phyloP scores from a whole-genome alignment of 2,113 vertebrate genomes.

The Trogon surrucura region DNA sequence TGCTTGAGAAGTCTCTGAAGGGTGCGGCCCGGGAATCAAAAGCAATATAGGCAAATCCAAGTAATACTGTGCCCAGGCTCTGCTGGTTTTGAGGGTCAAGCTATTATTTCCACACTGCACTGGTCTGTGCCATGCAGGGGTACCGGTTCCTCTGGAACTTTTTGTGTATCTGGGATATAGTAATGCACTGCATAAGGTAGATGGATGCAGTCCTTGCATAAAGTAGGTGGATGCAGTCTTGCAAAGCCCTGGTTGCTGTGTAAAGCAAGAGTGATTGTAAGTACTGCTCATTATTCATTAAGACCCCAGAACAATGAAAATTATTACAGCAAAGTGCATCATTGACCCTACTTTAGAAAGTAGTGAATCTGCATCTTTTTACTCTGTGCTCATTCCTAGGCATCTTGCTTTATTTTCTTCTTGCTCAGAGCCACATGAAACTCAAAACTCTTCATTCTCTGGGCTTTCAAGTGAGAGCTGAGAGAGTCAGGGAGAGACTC shows the following conservation, averaged over 20 bases:
- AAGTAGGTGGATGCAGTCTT: background rate
- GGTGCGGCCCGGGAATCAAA: background rate
- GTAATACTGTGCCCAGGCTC: background rate
- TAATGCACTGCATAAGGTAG: background rate
- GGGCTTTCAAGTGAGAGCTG: background rate
- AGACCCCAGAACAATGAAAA: background rate
- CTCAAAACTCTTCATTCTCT: background rate
- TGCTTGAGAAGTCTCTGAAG: background rate
- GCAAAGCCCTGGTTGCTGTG: background rate
- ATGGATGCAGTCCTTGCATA: background rate
- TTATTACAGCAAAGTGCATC: background rate
- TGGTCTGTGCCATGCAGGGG: background rate
- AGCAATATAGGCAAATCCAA: background rate
- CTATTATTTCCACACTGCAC: background rate
- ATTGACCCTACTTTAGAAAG: background rate
- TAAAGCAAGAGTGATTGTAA: background rate
- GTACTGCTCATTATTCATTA: background rate
- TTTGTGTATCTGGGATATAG: background rate
- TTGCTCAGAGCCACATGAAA: background rate
- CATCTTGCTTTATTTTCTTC: background rate
- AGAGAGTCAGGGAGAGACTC: background rate
- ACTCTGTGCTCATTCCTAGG: background rate
- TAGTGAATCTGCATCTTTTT: background rate
- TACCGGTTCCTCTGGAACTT: background rate
- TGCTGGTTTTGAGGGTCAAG: background rate